phyloP scores from a whole-genome alignment of 23 tunicate species.

The Clavelina lepadiformis region DNA sequence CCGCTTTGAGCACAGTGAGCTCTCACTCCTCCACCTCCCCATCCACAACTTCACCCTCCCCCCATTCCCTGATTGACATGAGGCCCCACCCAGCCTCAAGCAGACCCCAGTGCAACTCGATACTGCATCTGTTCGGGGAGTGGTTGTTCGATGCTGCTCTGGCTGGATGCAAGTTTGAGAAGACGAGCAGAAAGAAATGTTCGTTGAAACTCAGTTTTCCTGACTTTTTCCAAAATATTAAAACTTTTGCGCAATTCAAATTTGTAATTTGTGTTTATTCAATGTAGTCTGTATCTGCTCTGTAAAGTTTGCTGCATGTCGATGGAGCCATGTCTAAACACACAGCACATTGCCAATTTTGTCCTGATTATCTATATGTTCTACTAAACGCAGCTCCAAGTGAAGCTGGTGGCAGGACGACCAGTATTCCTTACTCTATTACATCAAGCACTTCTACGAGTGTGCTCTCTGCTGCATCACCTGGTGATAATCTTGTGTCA shows the following conservation, averaged over 20 bases:
- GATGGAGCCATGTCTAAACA: too few relatives aligned
- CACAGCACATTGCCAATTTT: too few relatives aligned
- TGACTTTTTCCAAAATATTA: neutral
- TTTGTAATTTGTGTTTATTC: too few relatives aligned
- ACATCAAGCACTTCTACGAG: constrained; percentile 7
- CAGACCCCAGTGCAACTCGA: constrained; percentile 81
- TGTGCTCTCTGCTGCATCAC: constrained; percentile 11
- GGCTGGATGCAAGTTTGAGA: constrained; percentile 64
- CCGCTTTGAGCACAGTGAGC: constrained; percentile 3
- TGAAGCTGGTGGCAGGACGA: constrained; percentile 24
- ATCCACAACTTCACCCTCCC: neutral
- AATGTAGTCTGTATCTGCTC: too few relatives aligned
- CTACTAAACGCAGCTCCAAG: too few relatives aligned
- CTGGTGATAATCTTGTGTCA: constrained; percentile 52
- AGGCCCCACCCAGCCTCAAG: constrained; percentile 46
- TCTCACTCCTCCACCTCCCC: constrained; percentile 17
- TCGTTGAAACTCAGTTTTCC: neutral
- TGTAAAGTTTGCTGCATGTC: too few relatives aligned
- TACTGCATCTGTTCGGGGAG: constrained; percentile 80
- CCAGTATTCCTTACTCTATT: constrained; percentile 18
- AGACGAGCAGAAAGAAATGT: neutral
- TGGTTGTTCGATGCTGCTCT: constrained; percentile 93
- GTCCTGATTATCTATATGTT: too few relatives aligned
- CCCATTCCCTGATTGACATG: constrained; percentile 54
- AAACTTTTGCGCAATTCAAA: too few relatives aligned